A percentile compares a stretch with the other conserved stretches of the same genome.
Evolutionary conservation across 2,113 vertebrate genomes (phyloP).

Genomic region (Apus apus): DNA sequence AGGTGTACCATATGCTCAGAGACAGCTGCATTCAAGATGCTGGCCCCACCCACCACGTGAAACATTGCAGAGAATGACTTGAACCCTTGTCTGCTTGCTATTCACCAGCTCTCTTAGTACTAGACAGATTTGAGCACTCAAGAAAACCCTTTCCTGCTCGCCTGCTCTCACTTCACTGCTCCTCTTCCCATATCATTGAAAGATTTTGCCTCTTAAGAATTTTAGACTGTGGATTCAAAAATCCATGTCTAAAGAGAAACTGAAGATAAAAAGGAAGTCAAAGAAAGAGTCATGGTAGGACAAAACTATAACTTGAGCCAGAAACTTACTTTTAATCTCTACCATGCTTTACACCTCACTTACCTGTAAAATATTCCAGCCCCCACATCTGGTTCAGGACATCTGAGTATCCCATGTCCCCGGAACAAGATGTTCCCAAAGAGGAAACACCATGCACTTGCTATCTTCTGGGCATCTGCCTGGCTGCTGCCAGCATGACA

Average conservation of each 20-base stretch:
- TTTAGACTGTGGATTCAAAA: not conserved
- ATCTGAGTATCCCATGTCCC: not conserved
- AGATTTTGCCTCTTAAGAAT: not conserved
- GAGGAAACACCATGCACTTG: not conserved
- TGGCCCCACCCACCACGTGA: rapidly evolving
- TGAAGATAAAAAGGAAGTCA: not conserved
- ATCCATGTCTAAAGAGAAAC: not conserved
- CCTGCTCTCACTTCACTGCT: not conserved
- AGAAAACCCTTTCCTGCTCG: not conserved
- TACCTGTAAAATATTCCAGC: not conserved
- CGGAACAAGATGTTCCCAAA: not conserved
- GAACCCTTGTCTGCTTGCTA: rapidly evolving
- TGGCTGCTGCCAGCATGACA: not conserved
- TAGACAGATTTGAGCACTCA: not conserved
- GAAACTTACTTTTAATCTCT: not conserved
- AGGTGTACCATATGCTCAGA: not conserved
- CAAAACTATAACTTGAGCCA: not conserved
- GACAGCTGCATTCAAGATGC: not conserved
- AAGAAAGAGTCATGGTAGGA: not conserved
- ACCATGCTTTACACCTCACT: not conserved
- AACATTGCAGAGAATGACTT: not conserved
- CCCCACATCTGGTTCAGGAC: rapidly evolving
- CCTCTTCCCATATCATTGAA: rapidly evolving
- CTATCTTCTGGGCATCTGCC: not conserved
- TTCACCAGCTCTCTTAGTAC: not conserved